These are phyloP conservation scores for Drosophila baimaii DNA, from an alignment of 1,140 invertebrate genomes.

Conservation along the genomic window DNA sequence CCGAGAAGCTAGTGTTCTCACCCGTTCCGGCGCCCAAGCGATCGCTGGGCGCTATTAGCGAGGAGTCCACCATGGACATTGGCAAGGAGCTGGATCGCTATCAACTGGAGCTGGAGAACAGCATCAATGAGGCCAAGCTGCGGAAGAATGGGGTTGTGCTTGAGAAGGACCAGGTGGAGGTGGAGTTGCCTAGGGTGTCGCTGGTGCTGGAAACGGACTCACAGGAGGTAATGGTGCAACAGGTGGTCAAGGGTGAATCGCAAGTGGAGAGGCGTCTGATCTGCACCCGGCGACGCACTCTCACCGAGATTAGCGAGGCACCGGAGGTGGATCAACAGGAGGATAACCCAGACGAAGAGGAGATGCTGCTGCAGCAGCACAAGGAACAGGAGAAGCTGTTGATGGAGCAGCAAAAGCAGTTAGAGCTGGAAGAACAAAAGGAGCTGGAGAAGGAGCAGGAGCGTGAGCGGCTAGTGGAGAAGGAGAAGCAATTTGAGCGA, in stretches of 20 bases:
- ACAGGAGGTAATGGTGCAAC: conserved; percentile 25
- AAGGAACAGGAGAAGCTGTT: background rate
- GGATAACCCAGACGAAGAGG: background rate
- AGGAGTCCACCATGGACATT: conserved; percentile 80
- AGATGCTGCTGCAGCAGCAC: background rate
- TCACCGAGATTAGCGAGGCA: conserved; percentile 63
- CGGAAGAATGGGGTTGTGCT: conserved; percentile 53
- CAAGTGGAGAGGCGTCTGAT: conserved; percentile 47
- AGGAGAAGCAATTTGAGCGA: background rate
- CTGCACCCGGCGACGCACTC: conserved; percentile 45
- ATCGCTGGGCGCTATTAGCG: conserved; percentile 74
- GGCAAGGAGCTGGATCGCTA: conserved; percentile 83
- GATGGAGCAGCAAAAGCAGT: too few relatives aligned
- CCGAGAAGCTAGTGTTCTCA: conserved; percentile 79
- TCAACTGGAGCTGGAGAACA: conserved; percentile 83
- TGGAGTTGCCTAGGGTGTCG: conserved; percentile 56
- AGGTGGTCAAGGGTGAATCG: background rate
- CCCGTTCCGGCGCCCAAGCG: conserved; percentile 60
- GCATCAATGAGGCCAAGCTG: conserved; percentile 83
- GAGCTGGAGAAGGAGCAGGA: conserved; percentile 1
- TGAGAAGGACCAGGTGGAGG: conserved; percentile 45
- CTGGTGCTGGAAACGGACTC: conserved; percentile 38
- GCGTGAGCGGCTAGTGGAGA: background rate
- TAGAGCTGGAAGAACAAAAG: too few relatives aligned
- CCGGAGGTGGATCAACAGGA: conserved; percentile 32